phyloP scores from a whole-genome alignment of 2,113 vertebrate species.

The Psilopogon haemacephalus region DNA sequence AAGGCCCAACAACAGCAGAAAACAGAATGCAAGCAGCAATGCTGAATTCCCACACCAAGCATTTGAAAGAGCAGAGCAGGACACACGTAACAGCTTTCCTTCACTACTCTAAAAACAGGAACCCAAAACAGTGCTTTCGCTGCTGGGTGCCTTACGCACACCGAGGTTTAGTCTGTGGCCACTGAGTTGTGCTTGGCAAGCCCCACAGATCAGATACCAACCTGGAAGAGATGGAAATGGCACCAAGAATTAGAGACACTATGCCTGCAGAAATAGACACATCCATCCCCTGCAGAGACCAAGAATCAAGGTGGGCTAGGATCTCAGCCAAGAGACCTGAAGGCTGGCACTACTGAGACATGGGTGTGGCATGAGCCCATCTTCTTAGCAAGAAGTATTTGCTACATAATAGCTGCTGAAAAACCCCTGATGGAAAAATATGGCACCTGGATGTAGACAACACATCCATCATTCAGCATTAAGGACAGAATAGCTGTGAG shows the following conservation, averaged over 20 bases:
- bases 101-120: background rate
- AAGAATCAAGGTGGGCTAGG: too few relatives aligned
- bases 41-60: background rate
- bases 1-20: background rate
- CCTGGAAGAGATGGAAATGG: rapidly evolving
- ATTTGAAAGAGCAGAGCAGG: background rate
- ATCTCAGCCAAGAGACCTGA: background rate
- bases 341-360: background rate
- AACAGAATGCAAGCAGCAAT: background rate
- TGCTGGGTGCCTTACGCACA: background rate
- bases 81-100: background rate
- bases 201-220: background rate
- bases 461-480: background rate
- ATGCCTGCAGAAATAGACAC: background rate
- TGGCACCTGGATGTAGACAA: background rate
- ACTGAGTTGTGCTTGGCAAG: background rate
- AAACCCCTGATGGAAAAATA: background rate
- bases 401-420: background rate
- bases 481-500: background rate
- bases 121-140: background rate
- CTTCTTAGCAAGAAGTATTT: background rate
- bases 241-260: background rate
- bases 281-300: rapidly evolving
- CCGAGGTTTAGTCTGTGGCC: background rate
- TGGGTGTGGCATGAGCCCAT: background rate